Evolutionary conservation across 2,888 invertebrate genomes (phyloP).

Genomic region (Amiota minor): DNA sequence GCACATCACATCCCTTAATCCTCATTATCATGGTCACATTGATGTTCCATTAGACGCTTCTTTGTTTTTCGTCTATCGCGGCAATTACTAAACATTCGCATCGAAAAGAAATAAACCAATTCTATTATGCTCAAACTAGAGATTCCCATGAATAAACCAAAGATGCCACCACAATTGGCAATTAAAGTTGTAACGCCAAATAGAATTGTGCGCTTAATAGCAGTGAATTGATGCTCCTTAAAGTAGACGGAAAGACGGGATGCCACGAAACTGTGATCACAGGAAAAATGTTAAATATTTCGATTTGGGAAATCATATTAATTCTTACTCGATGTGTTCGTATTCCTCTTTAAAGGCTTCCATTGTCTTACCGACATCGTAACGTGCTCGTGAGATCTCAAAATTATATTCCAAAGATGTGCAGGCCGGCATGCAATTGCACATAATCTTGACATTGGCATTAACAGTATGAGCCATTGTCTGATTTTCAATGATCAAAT

Average conservation of each 20-base stretch:
- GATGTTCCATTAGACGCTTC: conserved; percentile 33
- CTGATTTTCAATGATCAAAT: conserved; percentile 61
- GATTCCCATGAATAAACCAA: conserved; percentile 75
- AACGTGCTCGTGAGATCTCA: conserved; percentile 68
- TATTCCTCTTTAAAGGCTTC: conserved; percentile 63
- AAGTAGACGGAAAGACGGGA: conserved; percentile 80
- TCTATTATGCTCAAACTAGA: conserved; percentile 74
- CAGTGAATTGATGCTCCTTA: conserved; percentile 82
- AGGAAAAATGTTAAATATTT: not conserved
- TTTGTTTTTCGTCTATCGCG: conserved; percentile 59
- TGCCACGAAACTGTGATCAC: conserved; percentile 73
- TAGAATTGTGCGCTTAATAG: conserved; percentile 79
- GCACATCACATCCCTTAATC: too few relatives aligned
- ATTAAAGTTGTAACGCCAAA: conserved; percentile 80
- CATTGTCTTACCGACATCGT: conserved; percentile 59
- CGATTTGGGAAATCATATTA: not conserved
- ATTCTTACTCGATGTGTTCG: conserved; percentile 64
- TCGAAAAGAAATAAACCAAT: conserved; percentile 75
- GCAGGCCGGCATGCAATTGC: conserved; percentile 71
- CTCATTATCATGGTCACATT: too few relatives aligned
- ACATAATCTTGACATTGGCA: conserved; percentile 55
- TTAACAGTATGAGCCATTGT: conserved; percentile 58
- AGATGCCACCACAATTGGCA: conserved; percentile 81
- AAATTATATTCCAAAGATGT: conserved; percentile 71
- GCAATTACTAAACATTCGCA: conserved; percentile 69